These are phyloP conservation scores for Hiodon alosoides DNA, from an alignment of 2,113 vertebrate genomes.

Conservation along the genomic window DNA sequence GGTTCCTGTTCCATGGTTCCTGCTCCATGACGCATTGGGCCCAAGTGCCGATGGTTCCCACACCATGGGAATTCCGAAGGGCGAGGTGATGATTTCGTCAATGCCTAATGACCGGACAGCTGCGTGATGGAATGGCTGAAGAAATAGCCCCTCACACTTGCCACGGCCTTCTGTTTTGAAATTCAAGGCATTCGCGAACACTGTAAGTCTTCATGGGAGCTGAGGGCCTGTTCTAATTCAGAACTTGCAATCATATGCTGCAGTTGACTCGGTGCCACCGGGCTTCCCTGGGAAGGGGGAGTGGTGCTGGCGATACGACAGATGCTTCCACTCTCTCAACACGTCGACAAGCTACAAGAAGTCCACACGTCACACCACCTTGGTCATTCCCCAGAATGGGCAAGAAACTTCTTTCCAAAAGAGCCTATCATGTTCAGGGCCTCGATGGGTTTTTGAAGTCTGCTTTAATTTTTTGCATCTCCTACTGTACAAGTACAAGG, in stretches of 20 bases:
- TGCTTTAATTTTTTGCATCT: too few species aligned
- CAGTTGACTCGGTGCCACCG: background rate
- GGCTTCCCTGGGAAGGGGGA: conserved; percentile 1
- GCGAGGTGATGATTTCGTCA: conserved; percentile 11
- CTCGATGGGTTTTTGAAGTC: too few species aligned
- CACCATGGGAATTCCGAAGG: background rate
- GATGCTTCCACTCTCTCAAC: too few species aligned
- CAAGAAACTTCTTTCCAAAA: too few species aligned
- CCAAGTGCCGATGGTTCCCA: too few species aligned
- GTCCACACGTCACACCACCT: too few species aligned
- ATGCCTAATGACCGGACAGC: background rate
- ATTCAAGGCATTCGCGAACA: conserved; percentile 4
- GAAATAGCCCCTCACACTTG: background rate
- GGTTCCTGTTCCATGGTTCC: too few species aligned
- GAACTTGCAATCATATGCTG: background rate
- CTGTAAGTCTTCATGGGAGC: conserved; percentile 3
- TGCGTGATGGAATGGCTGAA: background rate
- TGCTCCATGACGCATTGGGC: background rate
- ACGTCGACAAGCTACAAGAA: too few species aligned
- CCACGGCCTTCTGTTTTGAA: conserved; percentile 12
- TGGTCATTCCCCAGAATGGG: too few species aligned
- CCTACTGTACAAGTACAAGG: too few species aligned
- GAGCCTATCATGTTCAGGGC: too few species aligned
- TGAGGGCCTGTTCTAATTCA: conserved; percentile 1
- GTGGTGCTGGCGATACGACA: too few species aligned